These are phyloP conservation scores for Neolamprologus toae DNA, from an alignment of 2,113 vertebrate species.

Conservation along the genomic window DNA sequence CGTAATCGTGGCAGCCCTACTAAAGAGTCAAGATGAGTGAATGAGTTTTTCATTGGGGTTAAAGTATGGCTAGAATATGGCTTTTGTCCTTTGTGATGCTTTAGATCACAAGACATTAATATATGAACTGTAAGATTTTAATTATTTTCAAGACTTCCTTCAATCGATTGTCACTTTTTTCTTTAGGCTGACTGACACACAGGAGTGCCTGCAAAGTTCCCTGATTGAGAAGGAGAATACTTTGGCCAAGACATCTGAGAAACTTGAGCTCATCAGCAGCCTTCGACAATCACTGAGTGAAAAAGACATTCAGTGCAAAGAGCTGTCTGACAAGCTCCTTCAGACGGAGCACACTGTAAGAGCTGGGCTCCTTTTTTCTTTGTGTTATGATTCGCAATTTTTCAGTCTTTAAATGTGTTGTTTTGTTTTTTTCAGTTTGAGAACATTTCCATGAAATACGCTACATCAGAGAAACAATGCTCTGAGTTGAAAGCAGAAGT, in stretches of 20 bases:
- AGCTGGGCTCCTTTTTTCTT: accelerated
- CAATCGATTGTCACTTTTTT: neutral
- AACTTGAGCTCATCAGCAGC: slow-evolving; percentile 71
- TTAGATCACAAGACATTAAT: neutral
- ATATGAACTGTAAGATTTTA: neutral
- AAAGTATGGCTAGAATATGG: neutral
- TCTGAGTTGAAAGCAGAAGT: slow-evolving; percentile 70
- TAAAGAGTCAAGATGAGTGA: neutral
- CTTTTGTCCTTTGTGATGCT: neutral
- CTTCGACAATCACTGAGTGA: slow-evolving; percentile 69
- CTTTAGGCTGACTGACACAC: slow-evolving; percentile 72
- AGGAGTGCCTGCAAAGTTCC: slow-evolving; percentile 79
- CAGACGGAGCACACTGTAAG: slow-evolving; percentile 75
- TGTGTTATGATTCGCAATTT: neutral
- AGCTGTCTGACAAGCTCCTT: slow-evolving; percentile 72
- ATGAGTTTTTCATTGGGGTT: neutral
- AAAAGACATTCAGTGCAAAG: slow-evolving; percentile 71
- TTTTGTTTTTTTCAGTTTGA: slow-evolving; percentile 64
- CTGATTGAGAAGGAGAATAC: slow-evolving; percentile 83
- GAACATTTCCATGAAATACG: slow-evolving; percentile 68
- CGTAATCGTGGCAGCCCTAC: too few species aligned
- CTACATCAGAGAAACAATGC: slow-evolving; percentile 70
- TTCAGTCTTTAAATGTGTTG: neutral
- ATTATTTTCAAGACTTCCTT: neutral
- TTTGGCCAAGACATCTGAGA: slow-evolving; percentile 66